These are phyloP conservation scores for Manis pentadactyla DNA, from an alignment of 2,797 vertebrate genomes.

Conservation along the genomic window DNA sequence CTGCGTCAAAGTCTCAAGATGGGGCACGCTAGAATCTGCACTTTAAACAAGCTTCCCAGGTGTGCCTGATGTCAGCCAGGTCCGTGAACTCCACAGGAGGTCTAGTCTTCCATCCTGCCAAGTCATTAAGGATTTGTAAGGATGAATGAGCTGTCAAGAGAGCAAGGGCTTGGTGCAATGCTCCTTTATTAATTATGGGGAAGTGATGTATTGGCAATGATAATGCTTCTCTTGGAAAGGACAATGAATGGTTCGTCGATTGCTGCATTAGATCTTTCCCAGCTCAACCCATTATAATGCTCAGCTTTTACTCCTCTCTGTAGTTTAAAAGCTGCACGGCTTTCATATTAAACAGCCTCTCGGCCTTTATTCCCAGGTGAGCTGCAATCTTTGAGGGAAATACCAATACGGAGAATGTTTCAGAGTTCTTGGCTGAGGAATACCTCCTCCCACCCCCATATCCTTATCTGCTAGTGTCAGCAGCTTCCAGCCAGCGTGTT, in stretches of 20 bases:
- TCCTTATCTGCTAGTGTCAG: conserved; percentile 44
- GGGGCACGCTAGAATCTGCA: not conserved
- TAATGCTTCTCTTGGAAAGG: conserved; percentile 77
- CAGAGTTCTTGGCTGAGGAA: conserved; percentile 11
- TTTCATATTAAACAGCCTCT: conserved; percentile 22
- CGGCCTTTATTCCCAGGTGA: conserved; percentile 55
- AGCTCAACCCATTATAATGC: not conserved
- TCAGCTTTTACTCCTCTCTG: conserved; percentile 57
- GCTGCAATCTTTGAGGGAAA: conserved; percentile 44
- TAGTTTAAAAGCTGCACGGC: conserved; percentile 30
- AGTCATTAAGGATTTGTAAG: conserved; percentile 72
- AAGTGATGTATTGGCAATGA: conserved; percentile 77
- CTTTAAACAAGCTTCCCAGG: conserved; percentile 31
- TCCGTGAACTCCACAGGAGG: conserved; percentile 56
- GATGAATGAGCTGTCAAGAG: conserved; percentile 77
- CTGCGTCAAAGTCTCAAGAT: not conserved
- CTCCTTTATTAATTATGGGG: conserved; percentile 78
- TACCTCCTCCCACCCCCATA: not conserved
- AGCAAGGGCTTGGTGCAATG: conserved; percentile 63
- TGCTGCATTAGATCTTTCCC: conserved; percentile 68
- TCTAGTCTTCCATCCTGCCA: conserved; percentile 59
- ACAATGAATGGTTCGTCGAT: conserved; percentile 74
- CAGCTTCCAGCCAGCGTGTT: not conserved
- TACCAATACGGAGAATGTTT: not conserved
- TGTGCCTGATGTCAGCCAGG: conserved; percentile 24